A percentile compares a stretch with the other conserved stretches of the same genome.
Conservation (phyloP, 2,113 vertebrate genomes). For the Perognathus longimembris region DNA sequence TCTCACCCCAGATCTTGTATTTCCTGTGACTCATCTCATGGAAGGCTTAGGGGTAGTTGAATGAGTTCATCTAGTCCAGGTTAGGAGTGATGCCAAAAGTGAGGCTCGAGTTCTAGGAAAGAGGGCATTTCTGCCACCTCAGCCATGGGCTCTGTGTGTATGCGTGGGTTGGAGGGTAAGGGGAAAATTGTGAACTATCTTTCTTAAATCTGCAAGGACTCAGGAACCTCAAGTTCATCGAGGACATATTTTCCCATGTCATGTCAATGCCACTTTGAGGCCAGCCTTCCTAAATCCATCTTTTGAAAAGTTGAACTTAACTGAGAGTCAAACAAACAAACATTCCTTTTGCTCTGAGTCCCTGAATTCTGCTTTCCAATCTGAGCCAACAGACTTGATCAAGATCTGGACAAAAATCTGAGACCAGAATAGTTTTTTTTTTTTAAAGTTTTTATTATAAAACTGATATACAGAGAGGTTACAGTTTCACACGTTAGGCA, state of each 20-base stretch:
- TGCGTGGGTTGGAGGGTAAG: background rate
- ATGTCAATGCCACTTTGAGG: background rate
- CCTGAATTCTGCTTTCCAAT: background rate
- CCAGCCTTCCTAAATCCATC: background rate
- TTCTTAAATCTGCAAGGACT: background rate
- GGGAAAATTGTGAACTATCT: background rate
- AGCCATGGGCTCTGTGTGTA: background rate
- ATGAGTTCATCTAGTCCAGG: background rate
- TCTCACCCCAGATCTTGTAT: constrained; percentile 4
- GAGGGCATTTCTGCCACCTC: background rate
- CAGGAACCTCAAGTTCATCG: background rate
- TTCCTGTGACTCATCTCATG: background rate
- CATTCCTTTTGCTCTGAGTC: background rate
- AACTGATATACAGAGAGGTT: no score
- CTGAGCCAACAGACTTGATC: background rate
- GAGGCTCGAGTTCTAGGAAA: constrained; percentile 12
- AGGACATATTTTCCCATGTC: background rate
- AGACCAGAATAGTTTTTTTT: background rate
- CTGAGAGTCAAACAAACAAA: background rate
- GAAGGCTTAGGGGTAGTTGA: background rate
- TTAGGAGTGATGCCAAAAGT: background rate
- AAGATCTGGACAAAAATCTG: constrained; percentile 30
- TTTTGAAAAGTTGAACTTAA: constrained; percentile 11
- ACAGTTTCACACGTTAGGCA: no score
- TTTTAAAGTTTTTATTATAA: no score